phyloP scores from a whole-genome alignment of 2,797 vertebrate species.

The Cheirogaleus major region DNA sequence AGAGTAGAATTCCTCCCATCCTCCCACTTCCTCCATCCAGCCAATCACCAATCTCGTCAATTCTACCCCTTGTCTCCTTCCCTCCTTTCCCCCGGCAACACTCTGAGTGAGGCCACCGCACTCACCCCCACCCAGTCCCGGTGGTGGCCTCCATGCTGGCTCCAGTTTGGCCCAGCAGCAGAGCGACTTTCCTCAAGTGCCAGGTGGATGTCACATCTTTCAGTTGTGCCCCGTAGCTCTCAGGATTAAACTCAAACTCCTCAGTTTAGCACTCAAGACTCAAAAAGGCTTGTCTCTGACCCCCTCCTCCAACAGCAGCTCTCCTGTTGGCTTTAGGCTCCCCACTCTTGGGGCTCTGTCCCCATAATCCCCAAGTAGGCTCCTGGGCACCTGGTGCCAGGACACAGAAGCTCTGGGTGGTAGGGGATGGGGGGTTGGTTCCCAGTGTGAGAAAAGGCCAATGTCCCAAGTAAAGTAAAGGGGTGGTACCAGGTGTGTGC shows the following conservation, averaged over 20 bases:
- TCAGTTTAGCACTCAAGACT: neutral
- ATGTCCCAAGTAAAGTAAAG: neutral
- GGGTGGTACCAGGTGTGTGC: no score
- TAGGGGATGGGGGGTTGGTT: neutral
- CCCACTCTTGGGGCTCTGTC: neutral
- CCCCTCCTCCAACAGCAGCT: neutral
- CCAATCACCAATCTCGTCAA: accelerated
- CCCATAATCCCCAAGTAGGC: neutral
- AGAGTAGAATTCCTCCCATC: neutral
- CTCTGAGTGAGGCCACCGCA: neutral
- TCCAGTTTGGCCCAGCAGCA: neutral
- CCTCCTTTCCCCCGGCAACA: neutral
- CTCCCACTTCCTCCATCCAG: no score
- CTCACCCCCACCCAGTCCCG: no score
- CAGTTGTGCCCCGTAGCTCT: neutral
- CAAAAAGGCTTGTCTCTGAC: neutral
- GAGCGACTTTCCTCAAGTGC: neutral
- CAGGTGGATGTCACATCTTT: neutral
- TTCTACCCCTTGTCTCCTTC: neutral
- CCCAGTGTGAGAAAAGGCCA: neutral
- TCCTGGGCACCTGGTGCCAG: neutral
- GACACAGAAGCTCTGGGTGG: neutral
- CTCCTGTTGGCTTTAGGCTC: neutral
- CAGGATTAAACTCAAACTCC: neutral
- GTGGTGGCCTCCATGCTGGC: neutral